These are phyloP conservation scores for Heliornis fulica DNA, from an alignment of 2,113 vertebrate genomes.

Conservation along the genomic window DNA sequence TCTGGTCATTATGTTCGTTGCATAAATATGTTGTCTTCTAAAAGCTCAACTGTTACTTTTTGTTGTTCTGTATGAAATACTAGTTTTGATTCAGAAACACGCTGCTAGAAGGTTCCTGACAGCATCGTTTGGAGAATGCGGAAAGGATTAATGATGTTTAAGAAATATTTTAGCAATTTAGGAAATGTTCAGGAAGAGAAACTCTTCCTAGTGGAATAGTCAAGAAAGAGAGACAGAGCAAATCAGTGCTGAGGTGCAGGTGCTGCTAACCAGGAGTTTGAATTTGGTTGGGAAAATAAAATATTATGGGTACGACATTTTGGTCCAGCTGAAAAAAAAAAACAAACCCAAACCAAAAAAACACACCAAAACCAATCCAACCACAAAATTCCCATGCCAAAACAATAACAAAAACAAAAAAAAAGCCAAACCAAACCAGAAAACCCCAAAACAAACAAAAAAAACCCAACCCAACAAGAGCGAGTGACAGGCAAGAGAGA, in stretches of 20 bases:
- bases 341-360: accelerated
- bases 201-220: neutral
- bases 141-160: neutral
- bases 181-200: neutral
- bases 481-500: neutral
- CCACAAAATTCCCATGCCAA: neutral
- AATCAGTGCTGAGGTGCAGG: neutral
- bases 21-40: neutral
- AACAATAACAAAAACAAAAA: neutral
- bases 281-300: neutral
- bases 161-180: neutral
- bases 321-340: neutral
- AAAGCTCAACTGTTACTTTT: neutral
- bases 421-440: too few species aligned
- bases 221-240: neutral
- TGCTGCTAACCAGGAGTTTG: neutral
- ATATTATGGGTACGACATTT: neutral
- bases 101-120: neutral
- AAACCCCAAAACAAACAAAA: too few species aligned
- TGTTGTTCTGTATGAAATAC: neutral
- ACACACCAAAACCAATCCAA: neutral
- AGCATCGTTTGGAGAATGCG: neutral
- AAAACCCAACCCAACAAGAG: too few species aligned
- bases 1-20: neutral
- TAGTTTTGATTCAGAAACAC: neutral